A percentile compares a stretch with the other conserved stretches of the same genome.
phyloP scores from a whole-genome alignment of 2,113 vertebrate genomes.

The Syngnathus floridae region DNA sequence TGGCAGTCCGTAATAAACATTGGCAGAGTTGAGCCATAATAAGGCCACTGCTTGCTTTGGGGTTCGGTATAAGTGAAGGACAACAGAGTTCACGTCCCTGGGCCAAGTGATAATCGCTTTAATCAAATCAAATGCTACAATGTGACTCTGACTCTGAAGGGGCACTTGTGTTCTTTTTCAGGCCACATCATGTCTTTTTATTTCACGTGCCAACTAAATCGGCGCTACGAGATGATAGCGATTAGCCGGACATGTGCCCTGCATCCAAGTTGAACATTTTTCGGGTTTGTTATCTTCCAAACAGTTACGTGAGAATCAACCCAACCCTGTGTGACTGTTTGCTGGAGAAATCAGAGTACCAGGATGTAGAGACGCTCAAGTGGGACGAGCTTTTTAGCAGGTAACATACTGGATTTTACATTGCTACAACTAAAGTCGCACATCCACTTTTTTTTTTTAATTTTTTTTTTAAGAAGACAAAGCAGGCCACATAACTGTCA shows the following conservation, averaged over 20 bases:
- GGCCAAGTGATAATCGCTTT: slow-evolving; percentile 18
- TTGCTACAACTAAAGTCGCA: neutral
- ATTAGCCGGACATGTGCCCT: neutral
- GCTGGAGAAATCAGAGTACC: slow-evolving; percentile 84
- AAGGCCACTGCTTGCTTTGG: neutral
- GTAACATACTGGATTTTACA: slow-evolving; percentile 53
- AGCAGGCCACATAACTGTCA: too few species aligned
- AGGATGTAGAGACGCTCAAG: slow-evolving; percentile 74
- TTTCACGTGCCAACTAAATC: slow-evolving; percentile 7
- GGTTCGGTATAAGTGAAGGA: neutral
- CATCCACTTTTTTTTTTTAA: too few species aligned
- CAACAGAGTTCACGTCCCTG: neutral
- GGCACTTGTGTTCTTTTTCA: slow-evolving; percentile 15
- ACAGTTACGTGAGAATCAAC: slow-evolving; percentile 83
- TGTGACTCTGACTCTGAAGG: slow-evolving; percentile 23
- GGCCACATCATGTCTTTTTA: neutral
- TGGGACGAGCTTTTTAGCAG: slow-evolving; percentile 91
- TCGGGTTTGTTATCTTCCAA: neutral
- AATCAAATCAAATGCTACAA: slow-evolving; percentile 27
- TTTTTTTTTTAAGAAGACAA: too few species aligned
- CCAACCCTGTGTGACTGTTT: slow-evolving; percentile 87
- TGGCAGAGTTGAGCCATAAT: neutral
- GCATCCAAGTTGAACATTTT: neutral
- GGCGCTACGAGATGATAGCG: neutral
- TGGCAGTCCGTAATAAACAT: neutral